Evolutionary conservation across 2,888 invertebrate genomes (phyloP).

Genomic region (Epistrophella euchroma): DNA sequence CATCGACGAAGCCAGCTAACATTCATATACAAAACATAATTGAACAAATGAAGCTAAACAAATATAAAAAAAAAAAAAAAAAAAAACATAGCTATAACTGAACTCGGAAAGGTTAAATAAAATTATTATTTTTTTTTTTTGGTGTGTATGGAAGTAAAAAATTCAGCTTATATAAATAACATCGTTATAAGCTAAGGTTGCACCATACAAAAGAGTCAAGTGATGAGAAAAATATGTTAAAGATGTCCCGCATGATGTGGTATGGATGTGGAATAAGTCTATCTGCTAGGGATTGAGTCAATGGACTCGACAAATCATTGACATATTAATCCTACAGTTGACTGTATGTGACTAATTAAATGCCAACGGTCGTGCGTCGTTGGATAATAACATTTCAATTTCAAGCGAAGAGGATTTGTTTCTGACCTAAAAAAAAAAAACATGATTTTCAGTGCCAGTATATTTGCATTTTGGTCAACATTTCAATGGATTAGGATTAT

Average conservation of each 20-base stretch:
- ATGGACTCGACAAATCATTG: slow-evolving; percentile 62
- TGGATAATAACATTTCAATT: background rate
- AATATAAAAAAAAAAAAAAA: slow-evolving; percentile 6
- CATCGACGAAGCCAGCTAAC: slow-evolving; percentile 31
- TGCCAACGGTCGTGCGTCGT: background rate
- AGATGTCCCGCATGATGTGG: slow-evolving; percentile 17
- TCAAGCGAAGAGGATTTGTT: background rate
- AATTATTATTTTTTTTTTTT: slow-evolving; percentile 38
- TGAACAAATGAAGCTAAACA: slow-evolving; percentile 27
- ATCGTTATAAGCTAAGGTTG: slow-evolving; percentile 1
- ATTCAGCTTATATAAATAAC: background rate
- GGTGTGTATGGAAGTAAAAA: slow-evolving; percentile 29
- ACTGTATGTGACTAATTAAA: slow-evolving; percentile 13
- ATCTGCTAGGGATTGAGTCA: too few relatives aligned
- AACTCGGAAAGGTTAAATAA: slow-evolving; percentile 56
- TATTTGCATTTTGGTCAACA: too few relatives aligned
- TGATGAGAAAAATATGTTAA: background rate
- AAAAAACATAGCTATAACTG: too few relatives aligned
- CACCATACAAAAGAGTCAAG: slow-evolving; percentile 1
- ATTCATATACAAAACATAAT: slow-evolving; percentile 17
- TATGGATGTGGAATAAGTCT: too few relatives aligned
- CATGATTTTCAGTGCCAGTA: too few relatives aligned
- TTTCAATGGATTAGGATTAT: too few relatives aligned
- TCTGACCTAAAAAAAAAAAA: background rate
- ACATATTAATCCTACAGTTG: background rate